Conservation (phyloP, 2,113 vertebrate genomes). For the Pteronura brasiliensis region DNA sequence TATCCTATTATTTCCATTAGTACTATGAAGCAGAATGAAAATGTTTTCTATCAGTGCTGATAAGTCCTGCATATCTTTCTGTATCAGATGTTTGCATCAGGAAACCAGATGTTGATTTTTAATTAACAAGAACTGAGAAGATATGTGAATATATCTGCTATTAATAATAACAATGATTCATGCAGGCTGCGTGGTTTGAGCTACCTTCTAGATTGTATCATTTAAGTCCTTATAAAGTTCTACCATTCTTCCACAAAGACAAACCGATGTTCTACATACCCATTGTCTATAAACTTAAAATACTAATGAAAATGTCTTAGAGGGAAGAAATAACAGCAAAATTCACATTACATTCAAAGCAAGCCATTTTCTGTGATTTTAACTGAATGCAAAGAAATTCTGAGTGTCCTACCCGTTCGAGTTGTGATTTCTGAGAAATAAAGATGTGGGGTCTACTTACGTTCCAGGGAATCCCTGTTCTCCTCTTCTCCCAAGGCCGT, state of each 20-base stretch:
- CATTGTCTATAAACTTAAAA: slow-evolving; percentile 25
- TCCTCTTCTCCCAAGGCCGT: slow-evolving; percentile 66
- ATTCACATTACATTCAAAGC: not conserved
- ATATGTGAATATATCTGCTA: slow-evolving; percentile 29
- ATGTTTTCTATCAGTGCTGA: not conserved
- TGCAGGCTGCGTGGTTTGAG: not conserved
- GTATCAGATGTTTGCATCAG: not conserved
- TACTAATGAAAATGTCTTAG: slow-evolving; percentile 23
- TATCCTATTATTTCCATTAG: not conserved
- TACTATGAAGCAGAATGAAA: not conserved
- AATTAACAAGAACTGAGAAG: slow-evolving; percentile 18
- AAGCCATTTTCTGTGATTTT: slow-evolving; percentile 56
- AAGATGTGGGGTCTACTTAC: slow-evolving; percentile 72
- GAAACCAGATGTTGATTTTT: slow-evolving; percentile 31
- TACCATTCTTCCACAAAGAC: not conserved
- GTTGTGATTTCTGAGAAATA: slow-evolving; percentile 74
- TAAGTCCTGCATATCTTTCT: not conserved
- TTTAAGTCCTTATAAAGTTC: slow-evolving; percentile 37
- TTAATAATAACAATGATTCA: slow-evolving; percentile 30
- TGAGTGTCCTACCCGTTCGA: slow-evolving; percentile 73
- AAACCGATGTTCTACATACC: not conserved
- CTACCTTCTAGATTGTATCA: slow-evolving; percentile 25
- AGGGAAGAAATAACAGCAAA: slow-evolving; percentile 8
- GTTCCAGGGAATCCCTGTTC: slow-evolving; percentile 67
- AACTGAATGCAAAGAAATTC: slow-evolving; percentile 65